A percentile compares a stretch with the other conserved stretches of the same genome.
Conservation (phyloP, 2,113 vertebrate species). For the Nycticebus coucang region DNA sequence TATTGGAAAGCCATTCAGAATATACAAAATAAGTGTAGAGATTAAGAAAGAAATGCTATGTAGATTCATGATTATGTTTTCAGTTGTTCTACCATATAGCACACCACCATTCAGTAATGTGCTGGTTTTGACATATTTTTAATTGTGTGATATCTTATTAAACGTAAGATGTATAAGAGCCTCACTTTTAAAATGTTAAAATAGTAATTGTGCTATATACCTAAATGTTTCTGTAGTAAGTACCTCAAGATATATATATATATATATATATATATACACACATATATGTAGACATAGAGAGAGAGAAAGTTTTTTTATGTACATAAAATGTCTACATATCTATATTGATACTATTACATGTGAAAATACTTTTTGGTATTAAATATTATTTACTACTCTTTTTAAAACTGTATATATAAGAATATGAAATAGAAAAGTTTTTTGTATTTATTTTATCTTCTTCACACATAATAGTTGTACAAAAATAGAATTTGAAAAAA, state of each 20-base stretch:
- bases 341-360: background rate
- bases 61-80: background rate
- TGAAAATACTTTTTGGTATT: background rate
- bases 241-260: background rate
- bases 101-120: background rate
- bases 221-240: background rate
- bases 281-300: background rate
- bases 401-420: background rate
- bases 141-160: background rate
- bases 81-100: background rate
- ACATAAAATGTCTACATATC: background rate
- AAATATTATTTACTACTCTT: background rate
- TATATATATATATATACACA: background rate
- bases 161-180: background rate
- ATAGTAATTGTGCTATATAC: background rate
- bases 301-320: too few species aligned
- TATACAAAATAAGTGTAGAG: background rate
- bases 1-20: background rate
- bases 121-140: background rate
- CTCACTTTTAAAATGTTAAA: background rate
- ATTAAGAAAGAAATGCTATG: background rate
- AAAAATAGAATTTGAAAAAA: background rate
- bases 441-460: too few species aligned
- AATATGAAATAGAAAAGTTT: background rate
- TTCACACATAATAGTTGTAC: too few species aligned